Conservation (phyloP, 2,888 invertebrate genomes). For the Athalia cordata region DNA sequence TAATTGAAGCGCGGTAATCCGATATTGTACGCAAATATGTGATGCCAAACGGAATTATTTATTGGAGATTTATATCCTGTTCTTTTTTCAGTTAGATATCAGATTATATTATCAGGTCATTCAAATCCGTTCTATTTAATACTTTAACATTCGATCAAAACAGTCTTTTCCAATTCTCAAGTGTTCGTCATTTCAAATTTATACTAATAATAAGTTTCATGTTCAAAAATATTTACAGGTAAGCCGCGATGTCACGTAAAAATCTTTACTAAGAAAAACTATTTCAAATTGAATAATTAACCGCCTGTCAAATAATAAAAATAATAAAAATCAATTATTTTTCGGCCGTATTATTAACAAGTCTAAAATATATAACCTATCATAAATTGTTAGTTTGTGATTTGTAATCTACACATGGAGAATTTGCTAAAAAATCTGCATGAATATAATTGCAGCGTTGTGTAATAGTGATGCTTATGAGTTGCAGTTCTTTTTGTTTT, state of each 20-base stretch:
- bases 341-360: too few species aligned
- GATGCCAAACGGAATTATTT: too few species aligned
- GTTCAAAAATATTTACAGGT: too few species aligned
- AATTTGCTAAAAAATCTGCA: constrained; percentile 1
- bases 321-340: too few species aligned
- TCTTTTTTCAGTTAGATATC: background rate
- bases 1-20: too few species aligned
- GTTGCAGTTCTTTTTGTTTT: constrained; percentile 9
- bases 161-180: constrained; percentile 24
- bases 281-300: too few species aligned
- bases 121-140: constrained; percentile 26
- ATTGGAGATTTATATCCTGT: background rate
- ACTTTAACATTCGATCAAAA: constrained; percentile 38
- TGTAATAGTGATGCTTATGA: background rate
- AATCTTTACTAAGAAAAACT: too few species aligned
- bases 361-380: too few species aligned
- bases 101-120: background rate
- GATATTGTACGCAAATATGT: too few species aligned
- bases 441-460: background rate
- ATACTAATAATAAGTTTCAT: background rate
- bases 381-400: background rate
- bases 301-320: too few species aligned
- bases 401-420: constrained; percentile 24
- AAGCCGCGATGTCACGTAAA: too few species aligned
- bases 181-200: background rate